These are phyloP conservation scores for Syngnathus rostellatus DNA, from an alignment of 2,797 vertebrate genomes.

Conservation along the genomic window DNA sequence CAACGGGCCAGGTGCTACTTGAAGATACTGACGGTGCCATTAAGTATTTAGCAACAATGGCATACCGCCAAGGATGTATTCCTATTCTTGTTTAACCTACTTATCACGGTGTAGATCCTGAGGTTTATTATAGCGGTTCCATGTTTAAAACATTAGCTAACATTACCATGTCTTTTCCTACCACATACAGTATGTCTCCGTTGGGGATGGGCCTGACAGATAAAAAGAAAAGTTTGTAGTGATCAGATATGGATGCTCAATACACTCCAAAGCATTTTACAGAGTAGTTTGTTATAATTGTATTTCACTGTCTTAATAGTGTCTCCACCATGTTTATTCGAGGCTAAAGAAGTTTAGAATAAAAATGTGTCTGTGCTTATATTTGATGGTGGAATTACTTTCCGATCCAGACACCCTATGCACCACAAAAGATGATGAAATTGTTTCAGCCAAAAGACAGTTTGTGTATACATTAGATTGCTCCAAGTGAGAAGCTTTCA, in stretches of 20 bases:
- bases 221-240: slow-evolving; percentile 17
- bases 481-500: slow-evolving; percentile 32
- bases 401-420: slow-evolving; percentile 16
- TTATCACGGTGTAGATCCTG: slow-evolving; percentile 60
- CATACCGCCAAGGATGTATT: slow-evolving; percentile 54
- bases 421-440: slow-evolving; percentile 28
- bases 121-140: slow-evolving; percentile 51
- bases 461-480: slow-evolving; percentile 23
- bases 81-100: slow-evolving; percentile 61
- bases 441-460: slow-evolving; percentile 20
- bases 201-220: slow-evolving; percentile 9
- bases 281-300: slow-evolving; percentile 28
- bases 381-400: slow-evolving; percentile 12
- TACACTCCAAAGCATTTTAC: slow-evolving; percentile 7
- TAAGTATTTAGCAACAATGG: slow-evolving; percentile 68
- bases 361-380: slow-evolving; percentile 13
- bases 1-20: slow-evolving; percentile 63
- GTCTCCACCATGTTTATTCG: slow-evolving; percentile 9
- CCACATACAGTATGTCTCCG: slow-evolving; percentile 13
- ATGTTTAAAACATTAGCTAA: slow-evolving; percentile 57
- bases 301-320: neutral
- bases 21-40: slow-evolving; percentile 66
- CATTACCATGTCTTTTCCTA: slow-evolving; percentile 32
- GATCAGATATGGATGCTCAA: slow-evolving; percentile 1
- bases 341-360: slow-evolving; percentile 11